Percentiles rank a stretch among this genome's conserved stretches.
phyloP scores from a whole-genome alignment of 2,888 invertebrate genomes.

The Mythimna lalbum region DNA sequence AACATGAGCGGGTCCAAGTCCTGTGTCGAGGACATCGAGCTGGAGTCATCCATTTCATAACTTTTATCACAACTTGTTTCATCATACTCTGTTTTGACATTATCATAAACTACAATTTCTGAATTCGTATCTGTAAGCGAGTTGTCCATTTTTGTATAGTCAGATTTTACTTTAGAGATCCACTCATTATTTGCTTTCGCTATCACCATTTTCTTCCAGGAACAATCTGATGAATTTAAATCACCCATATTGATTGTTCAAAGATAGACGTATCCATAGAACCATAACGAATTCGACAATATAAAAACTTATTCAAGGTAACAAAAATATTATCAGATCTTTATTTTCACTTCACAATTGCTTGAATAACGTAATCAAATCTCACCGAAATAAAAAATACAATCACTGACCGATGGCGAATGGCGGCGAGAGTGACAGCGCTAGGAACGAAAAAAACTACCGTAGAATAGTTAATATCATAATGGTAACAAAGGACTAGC shows the following conservation, averaged over 20 bases:
- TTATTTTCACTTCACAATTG: constrained; percentile 27
- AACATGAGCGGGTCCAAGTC: constrained; percentile 72
- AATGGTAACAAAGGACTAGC: not conserved
- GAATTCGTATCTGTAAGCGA: constrained; percentile 57
- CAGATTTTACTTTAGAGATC: constrained; percentile 78
- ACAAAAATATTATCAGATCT: constrained; percentile 33
- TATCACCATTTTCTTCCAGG: constrained; percentile 88
- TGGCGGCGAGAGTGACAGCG: constrained; percentile 24
- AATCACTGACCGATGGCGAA: constrained; percentile 6
- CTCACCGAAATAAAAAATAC: constrained; percentile 17
- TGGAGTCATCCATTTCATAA: constrained; percentile 58
- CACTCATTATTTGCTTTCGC: constrained; percentile 84
- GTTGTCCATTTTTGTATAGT: constrained; percentile 65
- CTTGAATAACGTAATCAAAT: constrained; percentile 26
- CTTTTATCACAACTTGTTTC: constrained; percentile 51
- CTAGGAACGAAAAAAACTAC: constrained; percentile 7
- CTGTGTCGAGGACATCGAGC: constrained; percentile 63
- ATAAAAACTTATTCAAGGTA: constrained; percentile 23
- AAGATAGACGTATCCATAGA: constrained; percentile 85
- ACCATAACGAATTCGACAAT: constrained; percentile 75
- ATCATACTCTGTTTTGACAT: constrained; percentile 73
- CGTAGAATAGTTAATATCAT: constrained; percentile 19
- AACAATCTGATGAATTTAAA: constrained; percentile 78
- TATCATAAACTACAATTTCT: constrained; percentile 63
- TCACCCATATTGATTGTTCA: constrained; percentile 90